Evolutionary conservation across 37 sponge, comb jelly and placozoan genomes (phyloP), one percentile per base, ranked within the genome.

Genomic region (Cladorhizidae sp.): DNA sequence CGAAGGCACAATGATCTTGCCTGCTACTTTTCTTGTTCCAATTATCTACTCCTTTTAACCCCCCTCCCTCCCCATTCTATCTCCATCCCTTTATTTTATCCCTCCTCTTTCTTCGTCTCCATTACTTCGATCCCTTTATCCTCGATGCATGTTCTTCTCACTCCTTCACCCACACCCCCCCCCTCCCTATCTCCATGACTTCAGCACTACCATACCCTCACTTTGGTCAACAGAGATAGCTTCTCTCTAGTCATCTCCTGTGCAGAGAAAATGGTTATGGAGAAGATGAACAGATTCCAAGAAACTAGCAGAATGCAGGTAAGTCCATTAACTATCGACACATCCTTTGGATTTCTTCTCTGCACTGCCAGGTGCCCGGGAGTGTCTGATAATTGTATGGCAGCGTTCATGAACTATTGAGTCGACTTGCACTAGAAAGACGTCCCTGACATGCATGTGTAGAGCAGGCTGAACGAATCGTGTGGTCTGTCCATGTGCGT

Each of bases 141-240:
- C 54, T 15, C 15, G n/a, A 11, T 52, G 15, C 54, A 11, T 52
- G 15, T 52, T 15, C 54, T 15, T 52, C 54, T 52, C 54, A 23
- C 62, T 61, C 33, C 12, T 23, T 63, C 52, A 11, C 33, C 17
- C 67, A 7, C 65, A 51, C 43, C 22, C 59, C 43, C 25, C 36
- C 37, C 25, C 67, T 70, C 37, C 49, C 65, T 39, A 54, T 51
- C 40, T 76, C 12, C 25, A 71, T 18, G n/a, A n/a, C n/a, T 63
- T 0, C 73, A 95, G 95, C 39, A 68, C 15, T 97, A 92, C 79
- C 75, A 83, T 45, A 85, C 91, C 25, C 87, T 97, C 38, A 84
- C 90, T 20, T 54, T 97, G 55, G 76, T 97, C 36, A 78, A 92
- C 21, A 84, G 92, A 50, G 98, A 97, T 76, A 88, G 95, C 40